phyloP scores from a whole-genome alignment of 2,888 invertebrate genomes.

The Beris chalybata region DNA sequence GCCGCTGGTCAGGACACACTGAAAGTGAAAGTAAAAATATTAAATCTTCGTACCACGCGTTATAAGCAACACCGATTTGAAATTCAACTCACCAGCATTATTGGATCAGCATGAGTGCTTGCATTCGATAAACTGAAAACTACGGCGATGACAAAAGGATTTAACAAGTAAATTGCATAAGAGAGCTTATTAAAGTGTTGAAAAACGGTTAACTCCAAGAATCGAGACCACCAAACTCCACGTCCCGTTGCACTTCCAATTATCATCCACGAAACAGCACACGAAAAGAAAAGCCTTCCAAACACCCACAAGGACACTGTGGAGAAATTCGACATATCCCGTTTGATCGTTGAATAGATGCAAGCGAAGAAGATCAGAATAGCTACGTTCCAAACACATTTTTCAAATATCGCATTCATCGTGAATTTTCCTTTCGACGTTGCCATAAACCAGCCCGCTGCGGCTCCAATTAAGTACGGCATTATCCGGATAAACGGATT shows the following conservation, averaged over 20 bases:
- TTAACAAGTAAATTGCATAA: constrained; percentile 62
- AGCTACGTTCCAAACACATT: constrained; percentile 50
- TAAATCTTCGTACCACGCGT: neutral
- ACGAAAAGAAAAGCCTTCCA: constrained; percentile 60
- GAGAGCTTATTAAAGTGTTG: constrained; percentile 61
- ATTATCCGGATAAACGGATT: constrained; percentile 59
- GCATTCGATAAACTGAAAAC: constrained; percentile 54
- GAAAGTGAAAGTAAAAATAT: constrained; percentile 18
- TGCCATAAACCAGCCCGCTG: constrained; percentile 56
- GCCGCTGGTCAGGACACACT: constrained; percentile 51
- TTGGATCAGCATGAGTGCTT: constrained; percentile 54
- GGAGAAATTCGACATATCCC: constrained; percentile 56
- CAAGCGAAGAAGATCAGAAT: constrained; percentile 49
- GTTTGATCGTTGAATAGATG: constrained; percentile 52
- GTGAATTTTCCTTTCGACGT: constrained; percentile 48
- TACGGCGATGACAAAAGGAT: constrained; percentile 61
- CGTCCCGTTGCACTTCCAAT: constrained; percentile 61
- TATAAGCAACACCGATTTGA: neutral
- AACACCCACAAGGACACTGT: constrained; percentile 59
- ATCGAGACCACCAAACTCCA: constrained; percentile 54
- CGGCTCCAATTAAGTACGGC: constrained; percentile 58
- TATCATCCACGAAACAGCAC: constrained; percentile 62
- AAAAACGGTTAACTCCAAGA: constrained; percentile 52
- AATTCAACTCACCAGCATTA: constrained; percentile 50
- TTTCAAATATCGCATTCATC: constrained; percentile 45